A percentile compares a stretch with the other conserved stretches of the same genome.
These are phyloP conservation scores for Neogobius melanostomus DNA, from an alignment of 2,113 vertebrate genomes.

Conservation along the genomic window DNA sequence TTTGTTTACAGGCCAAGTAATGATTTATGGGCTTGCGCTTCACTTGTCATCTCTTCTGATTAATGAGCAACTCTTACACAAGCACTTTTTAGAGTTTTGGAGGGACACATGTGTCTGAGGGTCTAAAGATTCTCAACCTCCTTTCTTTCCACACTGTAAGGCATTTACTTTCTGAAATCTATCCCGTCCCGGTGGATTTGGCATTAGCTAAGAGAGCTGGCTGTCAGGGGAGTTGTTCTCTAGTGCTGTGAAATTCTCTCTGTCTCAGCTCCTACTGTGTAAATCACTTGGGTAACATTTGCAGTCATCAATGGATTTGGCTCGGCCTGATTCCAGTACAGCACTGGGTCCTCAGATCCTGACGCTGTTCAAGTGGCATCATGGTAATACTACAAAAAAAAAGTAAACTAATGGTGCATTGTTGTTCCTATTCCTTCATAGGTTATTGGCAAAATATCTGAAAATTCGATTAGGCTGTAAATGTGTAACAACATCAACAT, in stretches of 20 bases:
- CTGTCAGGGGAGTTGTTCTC: conserved; percentile 59
- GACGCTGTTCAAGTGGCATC: conserved; percentile 5
- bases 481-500: no score
- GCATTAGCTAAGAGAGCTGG: conserved; percentile 49
- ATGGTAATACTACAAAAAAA: no score
- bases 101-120: conserved; percentile 45
- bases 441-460: no score
- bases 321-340: conserved; percentile 11
- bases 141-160: conserved; percentile 23
- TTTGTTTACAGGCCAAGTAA: conserved; percentile 38
- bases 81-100: conserved; percentile 12
- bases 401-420: no score
- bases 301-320: conserved; percentile 45
- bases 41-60: conserved; percentile 38
- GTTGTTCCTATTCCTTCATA: no score
- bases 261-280: conserved; percentile 51
- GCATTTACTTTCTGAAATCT: conserved; percentile 58
- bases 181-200: conserved; percentile 51
- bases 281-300: conserved; percentile 50
- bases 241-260: conserved; percentile 49
- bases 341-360: conserved; percentile 43
- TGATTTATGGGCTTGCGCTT: conserved; percentile 49
- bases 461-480: no score
- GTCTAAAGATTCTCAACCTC: neutral
- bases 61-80: conserved; percentile 39